phyloP scores from a whole-genome alignment of 2,888 invertebrate species.

The Tachystola acroxantha region DNA sequence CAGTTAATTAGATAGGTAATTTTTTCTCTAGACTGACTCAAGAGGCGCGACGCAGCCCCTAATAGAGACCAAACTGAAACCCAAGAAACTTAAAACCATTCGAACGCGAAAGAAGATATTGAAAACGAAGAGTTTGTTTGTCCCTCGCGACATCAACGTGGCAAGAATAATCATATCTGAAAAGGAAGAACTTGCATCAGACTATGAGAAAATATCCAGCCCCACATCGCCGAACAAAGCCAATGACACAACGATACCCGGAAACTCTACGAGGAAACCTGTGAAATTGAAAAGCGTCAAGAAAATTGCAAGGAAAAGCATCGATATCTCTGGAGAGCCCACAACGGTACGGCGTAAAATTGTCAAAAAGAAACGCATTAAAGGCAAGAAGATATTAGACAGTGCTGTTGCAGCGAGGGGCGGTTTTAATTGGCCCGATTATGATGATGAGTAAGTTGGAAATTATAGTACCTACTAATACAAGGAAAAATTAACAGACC shows the following conservation, averaged over 20 bases:
- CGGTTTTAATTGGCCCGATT: slow-evolving; percentile 4
- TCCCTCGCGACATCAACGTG: slow-evolving; percentile 12
- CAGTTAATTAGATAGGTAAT: too few species aligned
- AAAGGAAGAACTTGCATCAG: neutral
- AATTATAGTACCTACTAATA: too few species aligned
- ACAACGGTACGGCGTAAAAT: slow-evolving; percentile 17
- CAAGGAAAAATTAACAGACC: too few species aligned
- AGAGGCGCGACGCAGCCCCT: too few species aligned
- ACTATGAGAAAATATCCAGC: slow-evolving; percentile 17
- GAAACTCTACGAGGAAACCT: neutral
- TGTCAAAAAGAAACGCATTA: slow-evolving; percentile 26
- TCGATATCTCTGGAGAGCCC: slow-evolving; percentile 4
- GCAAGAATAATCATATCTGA: slow-evolving; percentile 23
- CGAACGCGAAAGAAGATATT: slow-evolving; percentile 26
- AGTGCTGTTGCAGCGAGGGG: slow-evolving; percentile 8
- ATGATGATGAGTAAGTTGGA: neutral
- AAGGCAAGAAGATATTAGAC: slow-evolving; percentile 21
- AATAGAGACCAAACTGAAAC: neutral
- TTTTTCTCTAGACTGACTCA: too few species aligned
- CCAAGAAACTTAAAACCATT: slow-evolving; percentile 24
- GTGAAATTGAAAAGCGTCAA: neutral
- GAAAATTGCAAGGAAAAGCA: neutral
- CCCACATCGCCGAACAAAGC: slow-evolving; percentile 21
- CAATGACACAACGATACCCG: slow-evolving; percentile 12
- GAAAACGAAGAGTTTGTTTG: slow-evolving; percentile 27